These are phyloP conservation scores for Agriopis marginaria DNA, from an alignment of 2,888 invertebrate species.

Conservation along the genomic window DNA sequence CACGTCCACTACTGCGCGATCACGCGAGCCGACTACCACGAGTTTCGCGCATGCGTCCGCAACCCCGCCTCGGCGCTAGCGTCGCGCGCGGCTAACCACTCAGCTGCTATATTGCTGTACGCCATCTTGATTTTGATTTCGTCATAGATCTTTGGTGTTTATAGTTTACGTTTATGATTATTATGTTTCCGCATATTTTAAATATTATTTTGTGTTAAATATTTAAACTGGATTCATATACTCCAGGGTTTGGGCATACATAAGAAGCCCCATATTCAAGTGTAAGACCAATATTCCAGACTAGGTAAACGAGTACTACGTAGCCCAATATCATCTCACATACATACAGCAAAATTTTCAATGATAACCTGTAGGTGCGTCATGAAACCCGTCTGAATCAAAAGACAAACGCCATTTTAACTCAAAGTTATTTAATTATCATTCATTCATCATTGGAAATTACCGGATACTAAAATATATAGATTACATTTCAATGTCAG, in stretches of 20 bases:
- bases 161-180: conserved; percentile 7
- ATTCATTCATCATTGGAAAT: no score
- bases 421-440: no score
- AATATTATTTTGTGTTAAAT: neutral
- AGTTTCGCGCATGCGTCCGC: conserved; percentile 93
- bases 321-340: no score
- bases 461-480: no score
- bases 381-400: no score
- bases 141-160: conserved; percentile 22
- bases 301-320: no score
- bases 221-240: neutral
- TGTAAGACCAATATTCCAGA: neutral
- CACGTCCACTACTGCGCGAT: conserved; percentile 96
- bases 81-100: conserved; percentile 82
- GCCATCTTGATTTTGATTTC: conserved; percentile 71
- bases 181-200: conserved; percentile 2
- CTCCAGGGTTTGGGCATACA: neutral
- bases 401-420: no score
- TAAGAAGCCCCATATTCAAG: neutral
- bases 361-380: neutral
- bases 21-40: conserved; percentile 92
- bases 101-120: conserved; percentile 77
- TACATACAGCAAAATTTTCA: neutral
- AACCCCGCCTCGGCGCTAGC: conserved; percentile 92
- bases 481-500: no score